These are phyloP conservation scores for Onychomys arenicola DNA, from an alignment of 2,797 vertebrate genomes.

Conservation along the genomic window DNA sequence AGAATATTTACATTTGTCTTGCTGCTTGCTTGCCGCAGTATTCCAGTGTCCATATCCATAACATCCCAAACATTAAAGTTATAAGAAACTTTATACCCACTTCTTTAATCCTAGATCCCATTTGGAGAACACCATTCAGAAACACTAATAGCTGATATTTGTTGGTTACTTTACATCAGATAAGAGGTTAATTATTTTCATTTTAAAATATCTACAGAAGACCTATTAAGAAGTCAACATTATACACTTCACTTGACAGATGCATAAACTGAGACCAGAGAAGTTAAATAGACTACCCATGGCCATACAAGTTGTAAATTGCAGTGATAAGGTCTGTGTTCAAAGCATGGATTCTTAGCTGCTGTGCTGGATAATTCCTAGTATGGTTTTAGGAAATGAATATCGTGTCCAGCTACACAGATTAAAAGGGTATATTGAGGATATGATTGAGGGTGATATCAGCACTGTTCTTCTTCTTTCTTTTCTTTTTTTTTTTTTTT, in stretches of 20 bases:
- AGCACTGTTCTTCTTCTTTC: too few species aligned
- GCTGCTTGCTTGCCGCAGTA: background rate
- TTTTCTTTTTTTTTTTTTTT: too few species aligned
- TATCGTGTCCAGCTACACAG: background rate
- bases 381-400: background rate
- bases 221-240: background rate
- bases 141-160: background rate
- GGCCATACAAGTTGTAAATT: background rate
- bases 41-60: background rate
- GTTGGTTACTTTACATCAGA: background rate
- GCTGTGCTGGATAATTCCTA: background rate
- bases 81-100: background rate
- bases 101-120: background rate
- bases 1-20: background rate
- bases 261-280: background rate
- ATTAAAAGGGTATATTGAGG: background rate
- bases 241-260: background rate
- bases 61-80: background rate
- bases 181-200: background rate
- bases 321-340: background rate
- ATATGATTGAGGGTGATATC: background rate
- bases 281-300: background rate
- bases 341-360: background rate
- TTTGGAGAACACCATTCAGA: background rate
- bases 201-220: background rate